Evolutionary conservation across 2,113 vertebrate genomes (phyloP).

Genomic region (Hepsetus odoe): DNA sequence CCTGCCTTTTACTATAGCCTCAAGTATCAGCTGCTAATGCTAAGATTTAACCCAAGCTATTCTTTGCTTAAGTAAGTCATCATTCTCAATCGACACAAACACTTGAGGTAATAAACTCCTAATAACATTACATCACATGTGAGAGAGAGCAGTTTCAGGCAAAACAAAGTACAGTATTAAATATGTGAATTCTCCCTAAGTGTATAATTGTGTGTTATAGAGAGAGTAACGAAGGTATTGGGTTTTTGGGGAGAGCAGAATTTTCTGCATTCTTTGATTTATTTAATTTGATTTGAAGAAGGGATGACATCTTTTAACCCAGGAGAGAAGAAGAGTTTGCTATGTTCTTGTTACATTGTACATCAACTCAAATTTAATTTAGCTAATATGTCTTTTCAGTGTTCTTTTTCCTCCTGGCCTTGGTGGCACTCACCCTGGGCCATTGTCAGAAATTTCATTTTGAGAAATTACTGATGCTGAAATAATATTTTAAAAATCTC

Average conservation of each 20-base stretch:
- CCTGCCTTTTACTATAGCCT: too few species aligned
- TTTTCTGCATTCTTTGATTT: neutral
- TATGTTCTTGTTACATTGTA: neutral
- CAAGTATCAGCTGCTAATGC: too few species aligned
- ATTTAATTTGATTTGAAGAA: neutral
- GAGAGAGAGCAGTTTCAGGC: too few species aligned
- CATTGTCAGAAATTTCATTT: neutral
- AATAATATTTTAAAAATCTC: conserved; percentile 18
- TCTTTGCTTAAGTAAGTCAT: too few species aligned
- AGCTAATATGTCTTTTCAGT: neutral
- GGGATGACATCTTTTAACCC: neutral
- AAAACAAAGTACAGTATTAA: too few species aligned
- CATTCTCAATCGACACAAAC: too few species aligned
- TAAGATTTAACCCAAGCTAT: too few species aligned
- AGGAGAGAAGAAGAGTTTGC: neutral
- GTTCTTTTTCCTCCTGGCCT: neutral
- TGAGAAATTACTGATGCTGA: neutral
- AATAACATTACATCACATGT: too few species aligned
- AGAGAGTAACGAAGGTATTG: neutral
- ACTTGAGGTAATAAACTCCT: too few species aligned
- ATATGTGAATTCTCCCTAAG: neutral
- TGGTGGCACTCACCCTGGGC: neutral
- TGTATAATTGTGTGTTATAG: neutral
- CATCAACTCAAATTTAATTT: neutral
- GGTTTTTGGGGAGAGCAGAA: neutral